These are phyloP conservation scores for Clarias gariepinus DNA, from an alignment of 2,113 vertebrate species.

Conservation along the genomic window DNA sequence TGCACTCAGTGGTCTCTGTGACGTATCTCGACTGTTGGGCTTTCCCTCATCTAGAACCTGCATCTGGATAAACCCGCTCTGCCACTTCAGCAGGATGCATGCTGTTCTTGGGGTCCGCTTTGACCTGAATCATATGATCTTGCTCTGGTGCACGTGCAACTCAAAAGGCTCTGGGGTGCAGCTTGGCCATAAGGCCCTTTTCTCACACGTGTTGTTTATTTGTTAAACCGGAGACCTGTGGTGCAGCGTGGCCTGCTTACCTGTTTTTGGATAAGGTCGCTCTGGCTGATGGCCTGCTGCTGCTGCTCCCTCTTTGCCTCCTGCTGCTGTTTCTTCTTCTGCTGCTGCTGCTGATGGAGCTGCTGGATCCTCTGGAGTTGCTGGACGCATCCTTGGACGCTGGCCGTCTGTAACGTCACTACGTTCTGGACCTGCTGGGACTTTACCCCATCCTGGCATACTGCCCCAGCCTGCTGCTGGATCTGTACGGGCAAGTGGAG, in stretches of 20 bases:
- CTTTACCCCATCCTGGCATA: conserved; percentile 65
- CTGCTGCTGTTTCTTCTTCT: conserved; percentile 82
- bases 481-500: conserved; percentile 89
- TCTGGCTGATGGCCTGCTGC: conserved; percentile 81
- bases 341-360: conserved; percentile 82
- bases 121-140: background rate
- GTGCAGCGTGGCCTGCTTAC: conserved; percentile 53
- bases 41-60: conserved; percentile 14
- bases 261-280: conserved; percentile 91
- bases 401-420: conserved; percentile 89
- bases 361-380: conserved; percentile 91
- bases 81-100: background rate
- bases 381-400: conserved; percentile 90
- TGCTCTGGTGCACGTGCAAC: conserved; percentile 15
- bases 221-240: conserved; percentile 1
- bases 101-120: background rate
- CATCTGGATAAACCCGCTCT: conserved; percentile 9
- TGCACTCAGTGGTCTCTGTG: conserved; percentile 23
- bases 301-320: conserved; percentile 85
- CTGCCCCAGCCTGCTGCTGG: conserved; percentile 67
- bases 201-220: conserved; percentile 5
- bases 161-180: conserved; percentile 5
- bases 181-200: background rate
- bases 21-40: conserved; percentile 3
- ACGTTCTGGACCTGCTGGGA: conserved; percentile 89